Conservation (phyloP, 2,888 invertebrate genomes). For the Meganola albula region DNA sequence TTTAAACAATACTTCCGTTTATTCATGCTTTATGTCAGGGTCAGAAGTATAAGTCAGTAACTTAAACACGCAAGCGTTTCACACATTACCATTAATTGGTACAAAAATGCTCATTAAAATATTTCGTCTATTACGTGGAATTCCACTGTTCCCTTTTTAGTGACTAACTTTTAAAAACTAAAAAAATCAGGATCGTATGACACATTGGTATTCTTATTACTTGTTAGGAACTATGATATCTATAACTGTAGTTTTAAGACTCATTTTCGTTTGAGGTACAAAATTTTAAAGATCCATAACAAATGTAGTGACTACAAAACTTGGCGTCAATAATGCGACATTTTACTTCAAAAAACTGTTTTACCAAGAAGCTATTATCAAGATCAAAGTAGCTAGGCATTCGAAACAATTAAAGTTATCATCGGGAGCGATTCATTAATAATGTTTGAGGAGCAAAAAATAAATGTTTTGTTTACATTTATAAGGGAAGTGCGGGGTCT, state of each 20-base stretch:
- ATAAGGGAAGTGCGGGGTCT: constrained; percentile 63
- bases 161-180: constrained; percentile 40
- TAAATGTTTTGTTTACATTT: constrained; percentile 73
- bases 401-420: constrained; percentile 67
- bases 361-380: constrained; percentile 38
- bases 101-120: constrained; percentile 68
- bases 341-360: constrained; percentile 34
- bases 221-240: constrained; percentile 3
- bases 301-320: constrained; percentile 27
- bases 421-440: constrained; percentile 58
- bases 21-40: constrained; percentile 26
- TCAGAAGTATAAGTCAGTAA: constrained; percentile 32
- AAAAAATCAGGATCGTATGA: constrained; percentile 33
- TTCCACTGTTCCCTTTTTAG: constrained; percentile 45
- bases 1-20: constrained; percentile 67
- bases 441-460: constrained; percentile 55
- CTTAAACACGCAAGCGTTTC: constrained; percentile 42
- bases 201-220: constrained; percentile 13
- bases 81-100: constrained; percentile 50
- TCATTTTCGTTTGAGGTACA: constrained; percentile 1
- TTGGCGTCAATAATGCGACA: constrained; percentile 42
- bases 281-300: constrained; percentile 19
- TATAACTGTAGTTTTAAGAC: constrained; percentile 4
- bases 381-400: constrained; percentile 50
- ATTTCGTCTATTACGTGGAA: constrained; percentile 57